These are phyloP conservation scores for Pedicia rivosa DNA, from an alignment of 2,888 invertebrate species.

Conservation along the genomic window DNA sequence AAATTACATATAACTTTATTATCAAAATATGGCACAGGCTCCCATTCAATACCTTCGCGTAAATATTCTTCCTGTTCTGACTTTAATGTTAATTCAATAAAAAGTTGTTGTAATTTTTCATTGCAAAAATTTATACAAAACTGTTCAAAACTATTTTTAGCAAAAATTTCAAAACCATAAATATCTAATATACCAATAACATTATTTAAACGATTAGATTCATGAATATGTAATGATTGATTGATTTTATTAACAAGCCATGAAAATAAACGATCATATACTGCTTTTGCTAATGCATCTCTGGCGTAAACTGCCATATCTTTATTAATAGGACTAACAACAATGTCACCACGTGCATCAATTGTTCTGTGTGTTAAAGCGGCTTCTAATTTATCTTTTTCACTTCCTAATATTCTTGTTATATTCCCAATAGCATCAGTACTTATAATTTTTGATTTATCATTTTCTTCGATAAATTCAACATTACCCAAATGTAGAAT, in stretches of 20 bases:
- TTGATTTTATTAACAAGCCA: constrained; percentile 79
- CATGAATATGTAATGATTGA: constrained; percentile 43
- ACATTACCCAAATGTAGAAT: constrained; percentile 77
- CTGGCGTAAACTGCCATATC: constrained; percentile 75
- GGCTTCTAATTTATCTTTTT: constrained; percentile 43
- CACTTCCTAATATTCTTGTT: constrained; percentile 47
- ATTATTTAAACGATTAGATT: constrained; percentile 38
- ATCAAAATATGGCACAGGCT: constrained; percentile 75
- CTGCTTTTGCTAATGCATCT: constrained; percentile 80
- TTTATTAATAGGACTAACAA: constrained; percentile 60
- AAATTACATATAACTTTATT: constrained; percentile 88
- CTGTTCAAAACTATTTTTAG: constrained; percentile 65
- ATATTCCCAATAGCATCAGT: constrained; percentile 47
- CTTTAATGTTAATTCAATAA: constrained; percentile 78
- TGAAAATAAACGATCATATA: constrained; percentile 79
- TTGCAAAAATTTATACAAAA: constrained; percentile 94
- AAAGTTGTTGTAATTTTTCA: constrained; percentile 86
- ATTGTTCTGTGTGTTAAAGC: constrained; percentile 75
- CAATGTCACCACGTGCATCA: constrained; percentile 68
- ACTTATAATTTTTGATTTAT: constrained; percentile 48
- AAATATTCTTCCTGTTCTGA: constrained; percentile 88
- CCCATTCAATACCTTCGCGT: constrained; percentile 84
- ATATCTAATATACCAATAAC: constrained; percentile 87
- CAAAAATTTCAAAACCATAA: constrained; percentile 89
- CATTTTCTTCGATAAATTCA: constrained; percentile 60